Evolutionary conservation across 2,888 invertebrate genomes (phyloP).

Genomic region (Hipparchia semele): DNA sequence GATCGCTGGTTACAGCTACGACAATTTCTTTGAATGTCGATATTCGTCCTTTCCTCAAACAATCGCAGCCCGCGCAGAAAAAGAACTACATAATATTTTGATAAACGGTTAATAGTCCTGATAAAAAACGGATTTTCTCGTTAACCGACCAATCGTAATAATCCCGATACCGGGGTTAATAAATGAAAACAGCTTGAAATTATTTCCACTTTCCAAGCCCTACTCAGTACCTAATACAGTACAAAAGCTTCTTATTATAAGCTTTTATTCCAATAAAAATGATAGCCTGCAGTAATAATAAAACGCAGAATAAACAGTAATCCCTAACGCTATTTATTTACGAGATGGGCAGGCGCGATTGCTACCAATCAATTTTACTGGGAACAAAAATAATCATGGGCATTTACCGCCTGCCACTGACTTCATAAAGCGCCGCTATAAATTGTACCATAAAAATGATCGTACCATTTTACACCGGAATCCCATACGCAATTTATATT

Average conservation of each 20-base stretch:
- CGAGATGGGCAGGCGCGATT: constrained; percentile 24
- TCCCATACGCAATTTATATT: constrained; percentile 25
- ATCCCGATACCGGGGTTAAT: too few relatives aligned
- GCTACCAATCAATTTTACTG: constrained; percentile 24
- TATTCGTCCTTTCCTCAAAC: too few relatives aligned
- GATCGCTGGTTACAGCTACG: too few relatives aligned
- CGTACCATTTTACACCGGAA: constrained; percentile 50
- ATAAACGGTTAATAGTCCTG: too few relatives aligned
- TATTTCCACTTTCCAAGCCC: too few relatives aligned
- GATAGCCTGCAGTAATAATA: constrained; percentile 18
- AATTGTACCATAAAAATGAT: constrained; percentile 61
- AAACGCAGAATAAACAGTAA: constrained; percentile 22
- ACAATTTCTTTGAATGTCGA: too few relatives aligned
- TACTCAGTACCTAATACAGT: neutral
- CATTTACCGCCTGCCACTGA: constrained; percentile 26
- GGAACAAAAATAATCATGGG: constrained; percentile 23
- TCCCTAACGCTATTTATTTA: constrained; percentile 27
- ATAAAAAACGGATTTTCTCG: too few relatives aligned
- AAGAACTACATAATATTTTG: too few relatives aligned
- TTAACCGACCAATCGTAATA: too few relatives aligned
- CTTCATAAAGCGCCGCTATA: constrained; percentile 53
- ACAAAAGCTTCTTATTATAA: neutral
- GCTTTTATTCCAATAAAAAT: constrained; percentile 8
- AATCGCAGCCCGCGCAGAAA: too few relatives aligned
- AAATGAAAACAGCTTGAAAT: too few relatives aligned